Conservation (phyloP, 2,888 invertebrate species). For the Stenichneumon culpator region DNA sequence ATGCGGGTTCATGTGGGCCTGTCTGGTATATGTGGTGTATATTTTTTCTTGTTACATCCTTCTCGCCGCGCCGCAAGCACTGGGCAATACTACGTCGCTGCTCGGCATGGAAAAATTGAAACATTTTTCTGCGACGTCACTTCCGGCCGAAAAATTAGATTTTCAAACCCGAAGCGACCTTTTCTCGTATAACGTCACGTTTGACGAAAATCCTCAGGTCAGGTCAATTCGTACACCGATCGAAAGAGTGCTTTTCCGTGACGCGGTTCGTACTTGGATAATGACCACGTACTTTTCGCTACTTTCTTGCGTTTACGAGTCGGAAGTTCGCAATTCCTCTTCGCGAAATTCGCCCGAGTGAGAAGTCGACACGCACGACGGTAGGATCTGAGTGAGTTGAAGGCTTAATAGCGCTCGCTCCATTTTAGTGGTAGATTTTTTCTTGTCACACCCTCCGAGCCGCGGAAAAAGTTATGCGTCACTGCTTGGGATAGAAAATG, state of each 20-base stretch:
- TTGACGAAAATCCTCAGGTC: no score
- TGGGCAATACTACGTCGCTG: no score
- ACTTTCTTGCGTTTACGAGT: conserved; percentile 36
- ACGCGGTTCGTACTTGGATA: not conserved
- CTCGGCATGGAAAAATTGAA: no score
- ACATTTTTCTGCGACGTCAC: not conserved
- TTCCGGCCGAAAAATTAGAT: not conserved
- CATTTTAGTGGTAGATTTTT: no score
- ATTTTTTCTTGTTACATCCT: no score
- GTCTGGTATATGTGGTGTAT: not conserved
- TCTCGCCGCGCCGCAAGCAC: no score
- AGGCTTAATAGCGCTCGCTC: conserved; percentile 64
- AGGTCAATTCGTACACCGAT: no score
- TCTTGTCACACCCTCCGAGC: no score
- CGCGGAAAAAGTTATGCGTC: no score
- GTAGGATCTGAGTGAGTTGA: conserved; percentile 46
- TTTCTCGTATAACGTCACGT: not conserved
- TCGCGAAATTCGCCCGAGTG: conserved; percentile 77
- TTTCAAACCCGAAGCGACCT: not conserved
- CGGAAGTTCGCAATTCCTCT: conserved; percentile 77
- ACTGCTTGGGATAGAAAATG: no score
- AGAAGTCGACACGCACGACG: conserved; percentile 58
- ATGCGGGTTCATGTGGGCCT: not conserved
- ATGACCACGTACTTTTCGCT: conserved; percentile 47
- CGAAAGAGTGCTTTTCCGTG: no score